Evolutionary conservation across 2,113 vertebrate species (phyloP).

Genomic region (Ahaetulla prasina): DNA sequence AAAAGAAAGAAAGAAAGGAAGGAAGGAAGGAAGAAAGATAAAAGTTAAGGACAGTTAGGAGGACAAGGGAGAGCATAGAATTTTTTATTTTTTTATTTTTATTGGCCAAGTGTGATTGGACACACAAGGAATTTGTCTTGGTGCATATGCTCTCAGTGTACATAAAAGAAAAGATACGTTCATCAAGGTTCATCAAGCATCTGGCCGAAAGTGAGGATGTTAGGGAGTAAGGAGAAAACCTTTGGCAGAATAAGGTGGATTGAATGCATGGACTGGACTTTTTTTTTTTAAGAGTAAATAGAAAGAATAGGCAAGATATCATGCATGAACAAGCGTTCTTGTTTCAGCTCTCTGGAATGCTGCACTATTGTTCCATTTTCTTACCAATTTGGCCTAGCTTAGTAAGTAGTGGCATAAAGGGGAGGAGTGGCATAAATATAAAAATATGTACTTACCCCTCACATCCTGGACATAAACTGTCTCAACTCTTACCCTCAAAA

Average conservation of each 20-base stretch:
- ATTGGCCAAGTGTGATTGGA: too few species aligned
- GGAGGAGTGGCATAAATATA: too few species aligned
- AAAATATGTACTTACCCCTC: too few species aligned
- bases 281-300: too few species aligned
- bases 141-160: too few species aligned
- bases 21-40: background rate
- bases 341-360: background rate
- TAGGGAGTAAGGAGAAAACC: background rate
- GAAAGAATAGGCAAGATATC: background rate
- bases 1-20: rapidly evolving
- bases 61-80: rapidly evolving
- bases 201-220: background rate
- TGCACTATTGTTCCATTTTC: background rate
- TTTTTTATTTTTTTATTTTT: too few species aligned
- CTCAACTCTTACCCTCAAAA: too few species aligned
- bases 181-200: too few species aligned
- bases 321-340: too few species aligned
- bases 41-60: background rate
- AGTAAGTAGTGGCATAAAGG: background rate
- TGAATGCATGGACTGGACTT: background rate
- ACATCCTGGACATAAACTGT: too few species aligned
- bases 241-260: background rate
- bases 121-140: too few species aligned
- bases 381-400: background rate
- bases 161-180: too few species aligned